Conservation (phyloP, 2,888 invertebrate species). For the Mycalesis mineus region DNA sequence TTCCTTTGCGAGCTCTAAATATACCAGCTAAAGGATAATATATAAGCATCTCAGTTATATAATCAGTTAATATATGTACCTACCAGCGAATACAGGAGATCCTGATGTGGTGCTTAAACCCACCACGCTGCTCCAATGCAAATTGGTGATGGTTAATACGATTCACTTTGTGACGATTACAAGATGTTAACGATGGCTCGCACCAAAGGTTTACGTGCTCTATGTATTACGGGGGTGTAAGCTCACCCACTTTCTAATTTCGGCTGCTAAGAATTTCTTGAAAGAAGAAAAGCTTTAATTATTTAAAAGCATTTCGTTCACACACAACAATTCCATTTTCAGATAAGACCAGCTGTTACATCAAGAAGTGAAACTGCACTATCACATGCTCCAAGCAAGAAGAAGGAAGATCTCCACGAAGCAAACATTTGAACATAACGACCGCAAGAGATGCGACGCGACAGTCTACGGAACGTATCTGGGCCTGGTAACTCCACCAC, state of each 20-base stretch:
- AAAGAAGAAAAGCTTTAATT: neutral
- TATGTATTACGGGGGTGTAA: too few relatives aligned
- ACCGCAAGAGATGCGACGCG: neutral
- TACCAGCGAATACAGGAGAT: too few relatives aligned
- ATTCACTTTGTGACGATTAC: too few relatives aligned
- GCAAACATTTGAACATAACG: neutral
- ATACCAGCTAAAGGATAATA: neutral
- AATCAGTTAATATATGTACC: too few relatives aligned
- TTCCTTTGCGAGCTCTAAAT: conserved; percentile 2
- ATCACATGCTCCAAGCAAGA: neutral
- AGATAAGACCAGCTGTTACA: neutral
- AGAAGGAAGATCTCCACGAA: neutral
- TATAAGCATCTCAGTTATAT: neutral
- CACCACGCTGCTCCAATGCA: too few relatives aligned
- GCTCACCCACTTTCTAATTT: too few relatives aligned
- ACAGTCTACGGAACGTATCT: conserved; percentile 48
- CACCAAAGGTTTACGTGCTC: too few relatives aligned
- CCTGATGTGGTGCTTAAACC: too few relatives aligned
- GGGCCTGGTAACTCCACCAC: conserved; percentile 91
- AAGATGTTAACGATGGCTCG: too few relatives aligned
- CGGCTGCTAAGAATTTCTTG: too few relatives aligned
- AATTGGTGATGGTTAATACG: too few relatives aligned
- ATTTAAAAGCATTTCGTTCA: neutral
- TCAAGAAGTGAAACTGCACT: neutral
- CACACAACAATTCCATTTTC: neutral